A percentile compares a stretch with the other conserved stretches of the same genome.
These are phyloP conservation scores for Ellobium chinense DNA, from an alignment of 2,888 invertebrate genomes.

Conservation along the genomic window DNA sequence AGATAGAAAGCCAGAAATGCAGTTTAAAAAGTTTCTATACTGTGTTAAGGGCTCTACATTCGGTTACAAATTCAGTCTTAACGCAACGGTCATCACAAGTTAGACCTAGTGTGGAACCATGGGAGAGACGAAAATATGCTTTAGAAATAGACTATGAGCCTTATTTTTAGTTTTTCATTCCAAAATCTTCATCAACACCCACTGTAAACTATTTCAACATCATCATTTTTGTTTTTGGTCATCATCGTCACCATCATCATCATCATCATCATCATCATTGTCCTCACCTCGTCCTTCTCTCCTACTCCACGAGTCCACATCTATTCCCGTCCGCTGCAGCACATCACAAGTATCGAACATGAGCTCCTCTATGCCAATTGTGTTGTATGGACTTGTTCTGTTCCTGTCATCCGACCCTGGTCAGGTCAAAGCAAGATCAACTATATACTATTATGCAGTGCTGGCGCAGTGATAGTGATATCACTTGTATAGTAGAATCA, in stretches of 20 bases:
- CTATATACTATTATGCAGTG: too few species aligned
- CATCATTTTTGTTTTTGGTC: too few species aligned
- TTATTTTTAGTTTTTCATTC: neutral
- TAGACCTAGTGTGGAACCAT: too few species aligned
- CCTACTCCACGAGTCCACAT: constrained; percentile 24
- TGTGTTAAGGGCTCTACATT: too few species aligned
- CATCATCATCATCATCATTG: too few species aligned
- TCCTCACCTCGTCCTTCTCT: constrained; percentile 26
- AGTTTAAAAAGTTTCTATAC: too few species aligned
- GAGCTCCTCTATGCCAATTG: constrained; percentile 2
- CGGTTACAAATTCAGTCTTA: too few species aligned
- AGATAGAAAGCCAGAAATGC: too few species aligned
- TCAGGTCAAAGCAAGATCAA: neutral
- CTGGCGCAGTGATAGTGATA: too few species aligned
- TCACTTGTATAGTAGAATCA: too few species aligned
- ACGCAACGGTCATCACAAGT: too few species aligned
- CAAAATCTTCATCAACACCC: neutral
- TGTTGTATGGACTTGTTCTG: constrained; percentile 1
- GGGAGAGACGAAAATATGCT: neutral
- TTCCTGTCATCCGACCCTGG: neutral
- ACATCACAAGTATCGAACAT: constrained; percentile 21
- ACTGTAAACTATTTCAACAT: neutral
- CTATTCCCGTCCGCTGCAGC: constrained; percentile 16
- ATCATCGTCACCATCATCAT: too few species aligned
- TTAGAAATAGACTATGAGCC: neutral